Conservation (phyloP, 2,797 vertebrate genomes). For the Silurus aristotelis region DNA sequence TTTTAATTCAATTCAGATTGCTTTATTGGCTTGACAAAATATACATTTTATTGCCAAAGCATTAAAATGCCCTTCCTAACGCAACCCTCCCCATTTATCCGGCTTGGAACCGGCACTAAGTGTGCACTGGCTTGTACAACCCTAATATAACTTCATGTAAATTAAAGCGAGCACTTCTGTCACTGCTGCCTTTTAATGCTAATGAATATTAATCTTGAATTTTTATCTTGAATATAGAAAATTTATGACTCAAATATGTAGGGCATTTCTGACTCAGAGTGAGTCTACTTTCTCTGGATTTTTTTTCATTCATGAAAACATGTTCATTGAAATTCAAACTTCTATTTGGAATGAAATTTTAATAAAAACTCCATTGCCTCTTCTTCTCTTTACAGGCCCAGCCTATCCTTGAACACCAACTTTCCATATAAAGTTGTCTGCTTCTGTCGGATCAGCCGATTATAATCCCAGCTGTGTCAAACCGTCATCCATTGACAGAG, state of each 20-base stretch:
- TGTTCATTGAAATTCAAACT: not conserved
- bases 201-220: too few species aligned
- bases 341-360: not conserved
- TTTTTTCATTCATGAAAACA: not conserved
- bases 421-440: slow-evolving; percentile 14
- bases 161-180: not conserved
- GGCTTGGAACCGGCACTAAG: too few species aligned
- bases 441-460: slow-evolving; percentile 36
- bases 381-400: slow-evolving; percentile 35
- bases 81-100: too few species aligned
- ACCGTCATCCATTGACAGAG: slow-evolving; percentile 13
- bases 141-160: too few species aligned
- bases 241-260: not conserved
- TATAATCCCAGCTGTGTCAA: slow-evolving; percentile 42
- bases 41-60: too few species aligned
- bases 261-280: not conserved
- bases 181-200: not conserved
- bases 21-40: too few species aligned
- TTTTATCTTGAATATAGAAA: not conserved
- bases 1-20: too few species aligned
- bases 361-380: not conserved
- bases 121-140: too few species aligned
- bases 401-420: slow-evolving; percentile 12
- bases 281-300: too few species aligned
- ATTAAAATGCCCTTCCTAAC: too few species aligned